Evolutionary conservation across 2,113 vertebrate species (phyloP).

Genomic region (Oryzias melastigma): DNA sequence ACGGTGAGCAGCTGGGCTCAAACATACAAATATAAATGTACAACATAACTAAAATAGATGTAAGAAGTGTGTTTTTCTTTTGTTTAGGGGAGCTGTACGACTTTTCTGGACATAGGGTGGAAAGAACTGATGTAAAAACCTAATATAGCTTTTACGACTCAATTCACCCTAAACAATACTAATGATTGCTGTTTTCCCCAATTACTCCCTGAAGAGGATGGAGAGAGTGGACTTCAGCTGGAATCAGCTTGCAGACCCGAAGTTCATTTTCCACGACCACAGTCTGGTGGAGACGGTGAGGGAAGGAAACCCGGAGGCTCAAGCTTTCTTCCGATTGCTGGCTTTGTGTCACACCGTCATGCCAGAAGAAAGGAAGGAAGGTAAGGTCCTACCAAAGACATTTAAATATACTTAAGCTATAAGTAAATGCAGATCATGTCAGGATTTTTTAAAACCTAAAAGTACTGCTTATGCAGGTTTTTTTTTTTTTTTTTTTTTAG

Average conservation of each 20-base stretch:
- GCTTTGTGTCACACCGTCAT: conserved; percentile 95
- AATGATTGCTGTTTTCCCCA: neutral
- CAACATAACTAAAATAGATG: neutral
- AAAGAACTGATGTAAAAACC: conserved; percentile 82
- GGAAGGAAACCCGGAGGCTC: conserved; percentile 62
- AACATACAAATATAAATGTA: neutral
- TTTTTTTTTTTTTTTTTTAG: too few species aligned
- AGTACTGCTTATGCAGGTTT: too few species aligned
- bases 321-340: conserved; percentile 88
- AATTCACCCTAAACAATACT: too few species aligned
- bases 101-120: conserved; percentile 71
- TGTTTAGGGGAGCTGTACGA: conserved; percentile 80
- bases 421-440: too few species aligned
- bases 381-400: conserved; percentile 68
- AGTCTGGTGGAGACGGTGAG: conserved; percentile 83
- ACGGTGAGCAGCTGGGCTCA: conserved; percentile 72
- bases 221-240: conserved; percentile 86
- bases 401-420: too few species aligned
- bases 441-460: too few species aligned
- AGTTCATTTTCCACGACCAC: conserved; percentile 91
- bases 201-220: conserved; percentile 73
- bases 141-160: neutral
- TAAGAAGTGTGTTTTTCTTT: neutral
- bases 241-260: conserved; percentile 86
- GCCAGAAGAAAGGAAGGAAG: conserved; percentile 88